phyloP scores from a whole-genome alignment of 2,888 invertebrate genomes.

The Dorcus parallelipipedus region DNA sequence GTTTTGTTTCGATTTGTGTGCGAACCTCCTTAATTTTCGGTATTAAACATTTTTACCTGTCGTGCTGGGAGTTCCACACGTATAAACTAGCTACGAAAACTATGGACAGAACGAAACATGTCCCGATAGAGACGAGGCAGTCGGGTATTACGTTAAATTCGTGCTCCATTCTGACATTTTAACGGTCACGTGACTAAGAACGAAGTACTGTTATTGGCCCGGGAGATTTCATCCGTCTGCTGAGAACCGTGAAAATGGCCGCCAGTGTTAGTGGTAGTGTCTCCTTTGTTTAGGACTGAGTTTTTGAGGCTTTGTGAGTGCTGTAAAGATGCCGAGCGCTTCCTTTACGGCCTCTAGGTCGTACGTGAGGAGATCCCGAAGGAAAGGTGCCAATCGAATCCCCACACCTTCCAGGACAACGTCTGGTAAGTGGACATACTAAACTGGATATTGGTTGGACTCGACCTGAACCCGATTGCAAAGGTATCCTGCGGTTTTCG shows the following conservation, averaged over 20 bases:
- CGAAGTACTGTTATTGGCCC: conserved; percentile 35
- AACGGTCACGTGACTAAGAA: conserved; percentile 40
- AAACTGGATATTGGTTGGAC: conserved; percentile 21
- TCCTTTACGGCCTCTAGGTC: conserved; percentile 91
- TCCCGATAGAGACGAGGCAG: conserved; percentile 62
- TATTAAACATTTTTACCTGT: conserved; percentile 57
- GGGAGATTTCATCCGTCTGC: conserved; percentile 33
- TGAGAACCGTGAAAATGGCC: conserved; percentile 78
- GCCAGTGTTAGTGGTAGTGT: conserved; percentile 74
- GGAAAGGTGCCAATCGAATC: conserved; percentile 87
- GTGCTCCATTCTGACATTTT: conserved; percentile 41
- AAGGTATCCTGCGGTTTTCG: not conserved
- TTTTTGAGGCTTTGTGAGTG: conserved; percentile 44
- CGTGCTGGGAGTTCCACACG: conserved; percentile 75
- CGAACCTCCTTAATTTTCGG: conserved; percentile 17
- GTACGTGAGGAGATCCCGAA: conserved; percentile 86
- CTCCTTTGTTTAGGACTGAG: conserved; percentile 76
- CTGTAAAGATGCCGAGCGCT: conserved; percentile 85
- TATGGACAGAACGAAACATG: conserved; percentile 74
- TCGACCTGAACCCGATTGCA: conserved; percentile 19
- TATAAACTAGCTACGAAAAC: conserved; percentile 85
- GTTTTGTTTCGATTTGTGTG: conserved; percentile 23
- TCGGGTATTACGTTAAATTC: conserved; percentile 41
- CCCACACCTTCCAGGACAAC: conserved; percentile 77
- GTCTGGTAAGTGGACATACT: conserved; percentile 64